Evolutionary conservation across 2,113 vertebrate genomes (phyloP), one percentile per base, ranked within the genome.

Genomic region (Dipodomys merriami): DNA sequence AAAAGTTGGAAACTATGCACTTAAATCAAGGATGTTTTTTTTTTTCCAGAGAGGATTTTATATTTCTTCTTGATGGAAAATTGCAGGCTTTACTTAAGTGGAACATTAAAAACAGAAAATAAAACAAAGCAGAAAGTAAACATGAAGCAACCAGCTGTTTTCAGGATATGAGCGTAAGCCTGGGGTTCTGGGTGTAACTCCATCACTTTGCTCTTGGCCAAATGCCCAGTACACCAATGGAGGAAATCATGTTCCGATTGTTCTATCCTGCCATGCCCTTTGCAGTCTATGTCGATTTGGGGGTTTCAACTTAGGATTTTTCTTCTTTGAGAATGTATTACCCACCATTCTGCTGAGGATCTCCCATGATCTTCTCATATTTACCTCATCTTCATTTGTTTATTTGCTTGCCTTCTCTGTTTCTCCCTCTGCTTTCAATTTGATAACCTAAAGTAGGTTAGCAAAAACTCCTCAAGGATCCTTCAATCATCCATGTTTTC

Each of bases 341-440:
- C 18, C 27, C 0, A 2, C 27, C 11, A 0, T 0, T 1, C 62
- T 83, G 22, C 35, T 12, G 0, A 9, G 15, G 5, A 5, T 2
- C 2, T 18, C 18, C 35, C 67, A 16, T 0, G 0, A 4, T 15
- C 44, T 39, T 53, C 11, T 20, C 10, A 1, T 57, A 53, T 1
- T 23, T 16, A 44, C 5, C 5, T 30, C 25, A 22, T 57, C 6
- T 1, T 67, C 19, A 1, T 29, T 20, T 85, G 19, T 8, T 7
- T 39, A 39, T 35, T 16, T n/a, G n/a, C 39, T 29, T 76, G 13
- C 73, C 62, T 39, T 46, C 25, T 35, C 30, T 33, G 23, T 25
- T 0, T 25, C 30, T 69, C 22, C 68, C 49, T 82, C 60, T n/a
- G 3, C 16, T 57, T 87, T 90, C 5, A 49, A 7, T 67, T 62